Base-by-base conservation (phyloP, 1,140 invertebrate genomes). In the Eufriesea mexicana region DNA sequence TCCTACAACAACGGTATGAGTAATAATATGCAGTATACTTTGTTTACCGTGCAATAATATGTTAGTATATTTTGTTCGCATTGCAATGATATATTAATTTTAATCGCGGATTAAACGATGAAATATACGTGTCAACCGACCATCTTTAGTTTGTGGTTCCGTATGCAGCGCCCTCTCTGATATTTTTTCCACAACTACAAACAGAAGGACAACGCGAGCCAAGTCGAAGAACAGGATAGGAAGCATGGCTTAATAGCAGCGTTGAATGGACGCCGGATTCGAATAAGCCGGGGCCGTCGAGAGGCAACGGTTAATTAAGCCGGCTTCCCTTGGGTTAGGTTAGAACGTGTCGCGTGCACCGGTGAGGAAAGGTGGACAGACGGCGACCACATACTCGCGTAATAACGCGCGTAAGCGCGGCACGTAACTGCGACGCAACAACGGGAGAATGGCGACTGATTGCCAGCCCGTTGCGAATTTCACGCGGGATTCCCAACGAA, bases 361-460 rank as follows among this genome's bases (percentile, higher is more conserved):
- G 49, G 23, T 28, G 82, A 79, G 84, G 79, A 86, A 89, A 84
- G 79, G 78, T 54, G n/a, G 59, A 57, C n/a, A 45, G 54, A 42
- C 68, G 64, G 66, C 61, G 62, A 70, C 66, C 84, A 84, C 83
- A 85, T 86, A 84, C 80, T 86, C 84, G 28, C 75, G 86, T 79
- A 87, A 89, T 90, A 88, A 89, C 85, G 86, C 84, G 89, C 66
- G 89, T 89, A 90, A 90, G 89, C 90, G 83, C 62, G 79, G 89
- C 90, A 90, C 90, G 90, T 90, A 90, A 84, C 86, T 80, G 84
- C 80, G 67, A 81, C 84, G 81, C 87, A 90, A 88, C 87, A 85
- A 71, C 77, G 70, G 55, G 66, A 90, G 89, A 90, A 90, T 90
- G 86, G 90, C 86, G 84, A 86, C 90, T 90, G 90, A 90, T 90